Conservation (phyloP, 2,113 vertebrate genomes). For the Dicerorhinus sumatrensis region DNA sequence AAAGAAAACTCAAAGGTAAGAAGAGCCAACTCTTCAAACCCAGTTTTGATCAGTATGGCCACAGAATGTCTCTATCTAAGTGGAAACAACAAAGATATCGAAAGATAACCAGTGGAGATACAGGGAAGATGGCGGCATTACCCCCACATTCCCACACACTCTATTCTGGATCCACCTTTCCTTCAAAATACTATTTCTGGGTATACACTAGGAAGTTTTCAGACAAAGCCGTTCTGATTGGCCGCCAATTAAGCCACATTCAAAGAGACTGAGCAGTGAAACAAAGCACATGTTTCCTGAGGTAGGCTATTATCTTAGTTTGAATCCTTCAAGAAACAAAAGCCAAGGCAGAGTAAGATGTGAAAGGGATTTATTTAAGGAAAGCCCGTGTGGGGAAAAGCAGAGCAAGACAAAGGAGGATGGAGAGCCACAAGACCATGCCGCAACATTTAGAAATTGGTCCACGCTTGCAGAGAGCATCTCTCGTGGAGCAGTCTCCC, state of each 20-base stretch:
- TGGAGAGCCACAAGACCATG: no score
- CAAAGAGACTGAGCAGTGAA: neutral
- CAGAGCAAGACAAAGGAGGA: neutral
- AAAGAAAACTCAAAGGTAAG: conserved; percentile 87
- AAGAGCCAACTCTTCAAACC: neutral
- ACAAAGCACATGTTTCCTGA: neutral
- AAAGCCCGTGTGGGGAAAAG: neutral
- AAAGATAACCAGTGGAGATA: neutral
- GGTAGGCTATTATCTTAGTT: neutral
- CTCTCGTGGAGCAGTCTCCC: neutral
- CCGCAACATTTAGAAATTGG: neutral
- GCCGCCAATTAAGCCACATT: neutral
- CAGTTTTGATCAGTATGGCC: neutral
- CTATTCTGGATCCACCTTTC: neutral
- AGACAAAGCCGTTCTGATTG: neutral
- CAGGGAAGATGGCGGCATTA: rapidly evolving
- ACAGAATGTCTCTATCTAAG: neutral
- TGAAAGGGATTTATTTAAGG: neutral
- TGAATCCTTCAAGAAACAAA: neutral
- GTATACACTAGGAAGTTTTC: neutral
- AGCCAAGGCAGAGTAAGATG: neutral
- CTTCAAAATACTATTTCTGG: neutral
- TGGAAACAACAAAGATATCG: neutral
- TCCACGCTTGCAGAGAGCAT: neutral
- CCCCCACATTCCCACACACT: neutral